Percentiles rank a stretch among this genome's conserved stretches.
Evolutionary conservation across 2,888 invertebrate species (phyloP).

Genomic region (Noctuana brunneofusca): DNA sequence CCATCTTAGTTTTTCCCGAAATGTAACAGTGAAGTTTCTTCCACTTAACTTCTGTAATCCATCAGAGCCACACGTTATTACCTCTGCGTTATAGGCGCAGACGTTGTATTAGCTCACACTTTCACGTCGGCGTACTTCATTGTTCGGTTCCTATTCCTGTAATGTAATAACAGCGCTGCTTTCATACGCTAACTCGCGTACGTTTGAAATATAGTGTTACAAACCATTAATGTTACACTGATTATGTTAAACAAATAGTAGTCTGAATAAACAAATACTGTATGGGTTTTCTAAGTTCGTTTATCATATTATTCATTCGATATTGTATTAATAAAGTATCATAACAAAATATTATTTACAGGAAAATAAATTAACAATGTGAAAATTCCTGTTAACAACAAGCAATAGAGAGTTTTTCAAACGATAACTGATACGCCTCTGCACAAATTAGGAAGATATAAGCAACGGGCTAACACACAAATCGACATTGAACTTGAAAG

Average conservation of each 20-base stretch:
- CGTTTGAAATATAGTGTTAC: not conserved
- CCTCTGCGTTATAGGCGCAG: slow-evolving; percentile 47
- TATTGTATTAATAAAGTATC: not conserved
- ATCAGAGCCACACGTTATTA: slow-evolving; percentile 51
- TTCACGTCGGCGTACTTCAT: slow-evolving; percentile 48
- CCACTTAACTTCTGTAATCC: slow-evolving; percentile 50
- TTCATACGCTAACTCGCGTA: slow-evolving; percentile 3
- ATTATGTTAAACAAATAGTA: too few relatives aligned
- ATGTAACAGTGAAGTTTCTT: not conserved
- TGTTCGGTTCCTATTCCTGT: slow-evolving; percentile 43
- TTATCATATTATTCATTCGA: not conserved
- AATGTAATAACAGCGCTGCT: slow-evolving; percentile 19
- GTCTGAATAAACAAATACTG: too few relatives aligned
- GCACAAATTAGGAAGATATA: slow-evolving; percentile 1
- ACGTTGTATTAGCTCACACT: slow-evolving; percentile 52
- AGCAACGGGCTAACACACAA: slow-evolving; percentile 16
- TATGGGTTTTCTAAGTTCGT: too few relatives aligned
- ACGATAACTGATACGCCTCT: slow-evolving; percentile 26
- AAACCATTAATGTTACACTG: too few relatives aligned
- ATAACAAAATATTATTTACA: not conserved
- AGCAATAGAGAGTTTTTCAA: slow-evolving; percentile 1
- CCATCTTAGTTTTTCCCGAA: not conserved
- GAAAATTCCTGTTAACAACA: slow-evolving; percentile 20
- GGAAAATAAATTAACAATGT: not conserved
- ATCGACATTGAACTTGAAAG: slow-evolving; percentile 16